Base-by-base conservation (phyloP, 2,797 vertebrate genomes). In the Rousettus madagascariensis region DNA sequence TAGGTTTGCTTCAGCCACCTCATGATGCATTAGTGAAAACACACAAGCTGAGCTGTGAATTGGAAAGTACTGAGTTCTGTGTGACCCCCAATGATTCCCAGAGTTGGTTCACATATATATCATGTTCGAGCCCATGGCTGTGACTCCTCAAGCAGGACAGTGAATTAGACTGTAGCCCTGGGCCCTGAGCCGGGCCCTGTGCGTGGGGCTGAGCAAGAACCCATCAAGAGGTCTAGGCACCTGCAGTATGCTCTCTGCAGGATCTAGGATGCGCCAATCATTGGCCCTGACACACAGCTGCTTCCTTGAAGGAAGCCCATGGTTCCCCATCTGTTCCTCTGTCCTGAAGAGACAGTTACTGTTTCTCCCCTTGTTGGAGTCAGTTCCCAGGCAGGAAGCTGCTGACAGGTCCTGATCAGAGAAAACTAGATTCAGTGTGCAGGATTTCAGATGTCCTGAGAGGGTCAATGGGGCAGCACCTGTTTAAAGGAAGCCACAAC, bases 181-280 rank as follows among this genome's bases (percentile, higher is more conserved):
- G 51, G 63, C 55, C 11, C 0, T 10, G 3, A 22, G 59, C 15
- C 5, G 13, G n/a, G 7, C 9, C 9, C 41, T 66, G 59, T 51
- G 19, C 38, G 13, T 26, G n/a, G 66, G 36, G 66, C 24, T 28
- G n/a, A 63, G 26, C 5, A 11, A 15, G n/a, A 15, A 26, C 49
- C 43, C 9, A 0, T 8, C 3, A 5, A 36, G 74, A 55, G n/a
- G 46, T 71, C n/a, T 0, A 2, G n/a, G 57, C 57, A n/a, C 57
- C 15, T 20, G 86, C 8, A 22, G 24, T 6, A 0, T 24, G 57
- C 33, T 2, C 49, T 74, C 19, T 46, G 10, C 28, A 68, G 51
- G 74, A 49, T 12, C 11, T 28, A 57, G 41, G 41, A 63, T 20
- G 22, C 0, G 4, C 12, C 9, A 0, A 26, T 17, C 10, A 3